Evolutionary conservation across 2,113 vertebrate genomes (phyloP).

Genomic region (Emydocephalus ijimae): DNA sequence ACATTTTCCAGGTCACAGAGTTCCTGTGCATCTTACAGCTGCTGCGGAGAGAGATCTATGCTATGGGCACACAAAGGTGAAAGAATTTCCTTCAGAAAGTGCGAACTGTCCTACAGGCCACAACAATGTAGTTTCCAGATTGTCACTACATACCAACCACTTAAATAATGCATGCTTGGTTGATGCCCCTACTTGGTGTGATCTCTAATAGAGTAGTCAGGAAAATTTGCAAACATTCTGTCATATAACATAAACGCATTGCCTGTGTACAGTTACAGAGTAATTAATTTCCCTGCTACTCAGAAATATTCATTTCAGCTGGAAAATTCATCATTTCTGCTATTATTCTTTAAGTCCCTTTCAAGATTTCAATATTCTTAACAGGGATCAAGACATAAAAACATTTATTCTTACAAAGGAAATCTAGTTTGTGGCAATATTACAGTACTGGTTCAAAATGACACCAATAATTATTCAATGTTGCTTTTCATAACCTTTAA

Average conservation of each 20-base stretch:
- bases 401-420: constrained; percentile 16
- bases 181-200: constrained; percentile 69
- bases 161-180: constrained; percentile 79
- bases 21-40: constrained; percentile 78
- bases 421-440: constrained; percentile 36
- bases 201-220: constrained; percentile 76
- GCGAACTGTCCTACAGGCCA: constrained; percentile 75
- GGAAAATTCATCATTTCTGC: constrained; percentile 52
- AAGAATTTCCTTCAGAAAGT: constrained; percentile 80
- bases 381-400: constrained; percentile 41
- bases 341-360: constrained; percentile 14
- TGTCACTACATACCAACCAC: constrained; percentile 76
- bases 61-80: constrained; percentile 80
- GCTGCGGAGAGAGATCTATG: constrained; percentile 72
- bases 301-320: constrained; percentile 71
- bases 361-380: constrained; percentile 30
- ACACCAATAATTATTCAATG: constrained; percentile 28
- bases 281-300: constrained; percentile 73
- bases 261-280: constrained; percentile 71
- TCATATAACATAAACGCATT: constrained; percentile 82
- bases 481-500: constrained; percentile 43
- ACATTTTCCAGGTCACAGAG: constrained; percentile 85
- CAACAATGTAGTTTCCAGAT: constrained; percentile 75
- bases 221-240: constrained; percentile 76
- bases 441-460: constrained; percentile 17